Evolutionary conservation across 2,888 invertebrate genomes (phyloP).

Genomic region (Adelognathus sp.): DNA sequence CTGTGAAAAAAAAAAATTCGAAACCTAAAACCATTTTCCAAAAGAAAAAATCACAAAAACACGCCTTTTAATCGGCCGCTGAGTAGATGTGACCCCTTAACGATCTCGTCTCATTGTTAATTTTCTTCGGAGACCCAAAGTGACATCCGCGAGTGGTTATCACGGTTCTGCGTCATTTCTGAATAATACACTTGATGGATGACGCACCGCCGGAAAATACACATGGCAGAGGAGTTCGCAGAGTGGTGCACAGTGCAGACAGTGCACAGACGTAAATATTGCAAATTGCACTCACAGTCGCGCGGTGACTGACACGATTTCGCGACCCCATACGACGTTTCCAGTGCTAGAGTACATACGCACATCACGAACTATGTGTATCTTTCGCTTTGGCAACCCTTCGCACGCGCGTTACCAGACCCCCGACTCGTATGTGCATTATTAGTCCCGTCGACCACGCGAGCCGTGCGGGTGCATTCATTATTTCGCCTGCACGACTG

Average conservation of each 20-base stretch:
- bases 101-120: background rate
- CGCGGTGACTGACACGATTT: constrained; percentile 66
- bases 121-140: background rate
- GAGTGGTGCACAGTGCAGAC: constrained; percentile 17
- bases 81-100: too few species aligned
- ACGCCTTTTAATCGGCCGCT: too few species aligned
- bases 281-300: constrained; percentile 76
- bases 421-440: constrained; percentile 73
- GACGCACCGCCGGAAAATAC: background rate
- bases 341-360: constrained; percentile 16
- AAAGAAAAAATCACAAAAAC: too few species aligned
- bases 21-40: too few species aligned
- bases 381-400: constrained; percentile 38
- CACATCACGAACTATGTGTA: constrained; percentile 43
- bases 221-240: background rate
- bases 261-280: constrained; percentile 73
- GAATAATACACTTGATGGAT: constrained; percentile 32
- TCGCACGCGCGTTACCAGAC: constrained; percentile 51
- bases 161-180: background rate
- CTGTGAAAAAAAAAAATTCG: too few species aligned
- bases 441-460: constrained; percentile 62
- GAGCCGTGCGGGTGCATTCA: constrained; percentile 67
- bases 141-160: background rate
- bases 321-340: constrained; percentile 58
- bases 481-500: constrained; percentile 70